Conservation (phyloP, 2,888 invertebrate genomes). For the Xestia xanthographa region DNA sequence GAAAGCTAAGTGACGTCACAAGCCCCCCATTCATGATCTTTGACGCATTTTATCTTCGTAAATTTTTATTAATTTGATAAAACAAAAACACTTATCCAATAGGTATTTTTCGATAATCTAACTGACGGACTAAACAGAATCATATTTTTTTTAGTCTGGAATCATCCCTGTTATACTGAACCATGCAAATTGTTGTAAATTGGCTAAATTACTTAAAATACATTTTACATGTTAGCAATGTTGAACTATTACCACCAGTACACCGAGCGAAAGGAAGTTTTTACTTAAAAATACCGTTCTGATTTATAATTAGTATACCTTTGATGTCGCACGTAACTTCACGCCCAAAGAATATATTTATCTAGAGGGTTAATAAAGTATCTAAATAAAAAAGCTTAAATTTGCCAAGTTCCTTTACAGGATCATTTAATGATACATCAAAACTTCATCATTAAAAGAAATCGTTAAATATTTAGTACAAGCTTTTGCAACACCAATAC, state of each 20-base stretch:
- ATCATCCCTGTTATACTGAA: no score
- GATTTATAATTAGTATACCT: neutral
- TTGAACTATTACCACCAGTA: neutral
- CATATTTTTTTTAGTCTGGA: no score
- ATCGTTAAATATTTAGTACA: constrained; percentile 11
- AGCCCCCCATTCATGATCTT: no score
- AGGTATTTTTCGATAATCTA: no score
- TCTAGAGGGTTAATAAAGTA: neutral
- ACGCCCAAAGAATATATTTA: neutral
- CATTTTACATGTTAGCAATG: neutral
- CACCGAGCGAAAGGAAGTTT: neutral
- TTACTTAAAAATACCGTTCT: neutral
- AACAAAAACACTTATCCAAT: no score
- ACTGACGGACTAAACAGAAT: no score
- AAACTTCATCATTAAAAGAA: neutral
- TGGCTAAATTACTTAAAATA: neutral
- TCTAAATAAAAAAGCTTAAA: neutral
- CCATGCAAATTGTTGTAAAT: neutral
- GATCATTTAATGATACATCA: neutral
- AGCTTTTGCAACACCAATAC: constrained; percentile 10
- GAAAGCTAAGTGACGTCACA: no score
- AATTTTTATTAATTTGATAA: no score
- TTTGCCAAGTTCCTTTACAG: neutral
- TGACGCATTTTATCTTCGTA: no score
- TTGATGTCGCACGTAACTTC: no score